Base-by-base conservation (phyloP, 2,113 vertebrate genomes). In the Thalassarche chlororhynchos region DNA sequence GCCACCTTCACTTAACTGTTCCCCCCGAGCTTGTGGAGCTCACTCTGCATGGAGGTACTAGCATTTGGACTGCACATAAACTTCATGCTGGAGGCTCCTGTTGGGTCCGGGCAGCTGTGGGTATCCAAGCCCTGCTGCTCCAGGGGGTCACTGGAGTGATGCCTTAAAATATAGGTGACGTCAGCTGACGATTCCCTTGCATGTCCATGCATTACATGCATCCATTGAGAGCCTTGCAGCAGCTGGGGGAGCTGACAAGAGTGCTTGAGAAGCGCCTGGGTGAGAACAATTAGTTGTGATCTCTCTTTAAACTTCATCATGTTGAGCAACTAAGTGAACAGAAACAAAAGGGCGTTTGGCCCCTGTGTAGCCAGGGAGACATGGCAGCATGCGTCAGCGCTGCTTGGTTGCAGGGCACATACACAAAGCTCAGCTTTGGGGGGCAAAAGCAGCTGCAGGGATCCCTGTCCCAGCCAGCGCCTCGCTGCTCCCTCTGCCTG, bases 31-130 rank as follows among this genome's bases (percentile, higher is more conserved):
- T 85, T n/a, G 4, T n/a, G 2, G 19, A 65, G 12, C 25, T 82
- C 10, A 14, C 14, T 60, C 29, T 76, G n/a, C 19, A 4, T 26
- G 29, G 32, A 72, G 29, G 57, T 31, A 7, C 14, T 26, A 46
- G 17, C 9, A 12, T 19, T 7, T 31, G 38, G n/a, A 6, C 21
- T 34, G 29, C 25, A 38, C 17, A 19, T 31, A 46, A 44, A 14
- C 60, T 13, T 69, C 12, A 4, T 17, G 9, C n/a, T 19, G 14
- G 19, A 77, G 25, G 32, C 2, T 74, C 7, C 28, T 23, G 0
- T 31, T 29, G 32, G 9, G 10, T 81, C 23, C 1, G 0, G 0
- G 12, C 2, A 7, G 7, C 62, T 40, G 19, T 4, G 2, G 10
- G 12, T 8, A 42, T 19, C 38, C 82, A 38, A 71, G 7, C 5